These are phyloP conservation scores for Mesodorylaimus sp. DNA, from an alignment of 2,888 invertebrate species.

Conservation along the genomic window DNA sequence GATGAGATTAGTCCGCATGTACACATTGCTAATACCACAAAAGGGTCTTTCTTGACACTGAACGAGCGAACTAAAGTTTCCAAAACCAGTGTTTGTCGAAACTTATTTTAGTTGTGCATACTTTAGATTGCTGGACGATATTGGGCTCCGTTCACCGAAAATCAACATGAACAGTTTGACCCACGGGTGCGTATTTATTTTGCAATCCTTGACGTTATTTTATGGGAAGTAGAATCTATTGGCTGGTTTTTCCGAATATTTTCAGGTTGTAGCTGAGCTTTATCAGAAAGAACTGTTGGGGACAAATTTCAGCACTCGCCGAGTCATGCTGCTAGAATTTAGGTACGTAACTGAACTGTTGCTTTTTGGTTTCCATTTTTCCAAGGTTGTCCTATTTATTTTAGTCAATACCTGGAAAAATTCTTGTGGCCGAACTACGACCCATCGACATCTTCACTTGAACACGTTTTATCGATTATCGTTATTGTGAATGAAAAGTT, in stretches of 20 bases:
- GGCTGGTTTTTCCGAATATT: neutral
- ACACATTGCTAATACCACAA: no score
- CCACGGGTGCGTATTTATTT: no score
- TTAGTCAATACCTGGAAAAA: slow-evolving; percentile 82
- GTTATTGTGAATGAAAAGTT: slow-evolving; percentile 97
- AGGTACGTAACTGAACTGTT: slow-evolving; percentile 2
- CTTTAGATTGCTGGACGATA: slow-evolving; percentile 71
- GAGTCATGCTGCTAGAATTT: slow-evolving; percentile 86
- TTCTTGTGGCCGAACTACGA: slow-evolving; percentile 89
- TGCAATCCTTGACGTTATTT: no score
- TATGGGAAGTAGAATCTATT: no score
- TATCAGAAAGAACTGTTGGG: slow-evolving; percentile 18
- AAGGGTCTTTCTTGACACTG: no score
- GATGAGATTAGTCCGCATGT: no score
- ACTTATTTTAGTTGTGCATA: no score
- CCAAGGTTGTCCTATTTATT: slow-evolving; percentile 8
- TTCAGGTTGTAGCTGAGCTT: slow-evolving; percentile 16
- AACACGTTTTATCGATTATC: slow-evolving; percentile 90
- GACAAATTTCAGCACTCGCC: slow-evolving; percentile 38
- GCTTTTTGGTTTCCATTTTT: slow-evolving; percentile 5
- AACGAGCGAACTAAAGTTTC: no score
- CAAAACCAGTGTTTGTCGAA: no score
- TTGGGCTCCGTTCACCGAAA: slow-evolving; percentile 64
- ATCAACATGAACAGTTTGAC: slow-evolving; percentile 17
- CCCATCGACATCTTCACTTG: slow-evolving; percentile 50